Percentiles rank a stretch among this genome's conserved stretches.
Evolutionary conservation across 2,797 vertebrate genomes (phyloP).

Genomic region (Bradypodion pumilum): DNA sequence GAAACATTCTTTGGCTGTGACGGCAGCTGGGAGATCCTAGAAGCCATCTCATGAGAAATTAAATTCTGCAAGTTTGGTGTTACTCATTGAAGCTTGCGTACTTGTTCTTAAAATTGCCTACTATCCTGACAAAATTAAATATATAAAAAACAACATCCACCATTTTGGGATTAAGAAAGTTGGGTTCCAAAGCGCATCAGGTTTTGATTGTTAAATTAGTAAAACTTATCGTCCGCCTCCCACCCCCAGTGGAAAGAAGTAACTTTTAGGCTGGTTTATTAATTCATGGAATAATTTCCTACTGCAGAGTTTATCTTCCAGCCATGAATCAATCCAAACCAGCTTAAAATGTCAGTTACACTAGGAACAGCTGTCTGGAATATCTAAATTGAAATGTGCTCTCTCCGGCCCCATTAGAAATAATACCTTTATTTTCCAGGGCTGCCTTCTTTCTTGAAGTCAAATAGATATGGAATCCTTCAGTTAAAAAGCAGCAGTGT

Average conservation of each 20-base stretch:
- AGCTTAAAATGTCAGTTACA: conserved; percentile 51
- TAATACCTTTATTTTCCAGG: conserved; percentile 17
- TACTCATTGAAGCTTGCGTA: neutral
- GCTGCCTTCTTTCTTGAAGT: conserved; percentile 8
- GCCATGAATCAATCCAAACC: conserved; percentile 41
- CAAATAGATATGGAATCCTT: conserved; percentile 28
- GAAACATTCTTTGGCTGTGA: no score
- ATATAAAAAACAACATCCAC: neutral
- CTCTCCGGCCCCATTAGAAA: conserved; percentile 15
- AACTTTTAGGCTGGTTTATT: conserved; percentile 37
- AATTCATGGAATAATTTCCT: conserved; percentile 40
- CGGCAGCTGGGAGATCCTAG: neutral
- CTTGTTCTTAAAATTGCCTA: neutral
- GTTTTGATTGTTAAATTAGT: neutral
- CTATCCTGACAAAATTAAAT: neutral
- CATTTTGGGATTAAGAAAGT: neutral
- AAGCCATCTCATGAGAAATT: no score
- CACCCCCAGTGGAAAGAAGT: neutral
- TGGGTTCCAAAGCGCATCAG: neutral
- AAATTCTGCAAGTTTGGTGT: neutral
- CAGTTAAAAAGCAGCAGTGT: conserved; percentile 42
- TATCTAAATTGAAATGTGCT: conserved; percentile 46
- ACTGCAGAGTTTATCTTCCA: conserved; percentile 47
- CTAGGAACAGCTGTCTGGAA: conserved; percentile 26
- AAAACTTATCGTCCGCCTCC: neutral